Evolutionary conservation across 2,797 vertebrate genomes (phyloP), one percentile per base, ranked within the genome.

Genomic region (Phalloptychus januarius): DNA sequence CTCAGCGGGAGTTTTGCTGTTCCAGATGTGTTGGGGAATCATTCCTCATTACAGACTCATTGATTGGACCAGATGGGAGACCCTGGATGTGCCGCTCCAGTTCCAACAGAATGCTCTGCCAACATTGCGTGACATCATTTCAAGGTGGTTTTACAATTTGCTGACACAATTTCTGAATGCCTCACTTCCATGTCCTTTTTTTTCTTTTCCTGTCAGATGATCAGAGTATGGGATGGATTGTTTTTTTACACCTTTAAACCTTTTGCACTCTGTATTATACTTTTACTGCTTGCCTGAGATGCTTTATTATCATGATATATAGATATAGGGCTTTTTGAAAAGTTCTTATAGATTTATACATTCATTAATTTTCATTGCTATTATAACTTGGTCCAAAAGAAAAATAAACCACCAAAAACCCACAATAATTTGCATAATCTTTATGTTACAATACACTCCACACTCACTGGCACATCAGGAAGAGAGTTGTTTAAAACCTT

Each of bases 1-100:
- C 48, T 79, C 45, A 71, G 7, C 31, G 28, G 46, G 71, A 44
- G 25, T 69, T 40, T 76, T 74, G 77, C n/a, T 65, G 33, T 38
- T 36, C 61, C 61, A 63, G 61, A 63, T 4, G 16, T 25, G 20
- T 12, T 4, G 0, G 63, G 36, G 63, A 67, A 38, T 23, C 4
- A 20, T 2, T 67, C 36, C 18, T 38, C 18, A 40, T 67, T 40
- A 40, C 38, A 69, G 38, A n/a, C 10, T 42, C 65, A n/a, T 69
- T 69, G 65, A 69, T 42, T 69, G 38, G 23, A 69, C 25, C 38
- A 42, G 38, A 42, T 69, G 1, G 11, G 38, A 42, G 12, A 42
- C 11, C 33, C 63, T 65, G 33, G 10, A 15, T 23, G 38, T 42
- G 38, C 42, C 25, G 10, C 33, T 40, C 18, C 7, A 23, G 20